Evolutionary conservation across 2,888 invertebrate genomes (phyloP), one percentile per base, ranked within the genome.

Genomic region (Coleophora flavipennella): DNA sequence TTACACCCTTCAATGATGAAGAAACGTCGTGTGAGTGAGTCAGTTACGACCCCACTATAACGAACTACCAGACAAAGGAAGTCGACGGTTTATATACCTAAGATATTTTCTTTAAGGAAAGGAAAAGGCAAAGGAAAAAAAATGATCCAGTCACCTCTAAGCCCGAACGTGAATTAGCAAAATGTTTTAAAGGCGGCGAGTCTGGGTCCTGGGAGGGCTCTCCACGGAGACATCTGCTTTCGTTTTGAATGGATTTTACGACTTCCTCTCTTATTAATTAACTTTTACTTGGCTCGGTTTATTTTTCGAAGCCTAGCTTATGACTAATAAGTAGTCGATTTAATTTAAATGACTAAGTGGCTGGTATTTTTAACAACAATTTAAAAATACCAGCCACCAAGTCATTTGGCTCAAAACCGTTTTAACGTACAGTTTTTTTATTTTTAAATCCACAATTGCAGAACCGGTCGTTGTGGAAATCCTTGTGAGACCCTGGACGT

Each of bases 21-120:
- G 74, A 76, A 79, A 73, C 72, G 72, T 73, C 70, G 67, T 71
- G 67, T 66, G 73, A 72, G n/a, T n/a, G n/a, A n/a, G 63, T 70
- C 67, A 65, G 65, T 70, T 71, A 68, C 25, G 53, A 6, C 20
- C 20, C n/a, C n/a, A n/a, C n/a, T n/a, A n/a, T n/a, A n/a, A n/a
- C n/a, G n/a, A n/a, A n/a, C n/a, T n/a, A n/a, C n/a, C n/a, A n/a
- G n/a, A n/a, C n/a, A n/a, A n/a, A n/a, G n/a, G n/a, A n/a, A n/a
- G n/a, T n/a, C n/a, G n/a, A n/a, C n/a, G n/a, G n/a, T n/a, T n/a
- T n/a, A n/a, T n/a, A n/a, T n/a, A n/a, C n/a, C n/a, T n/a, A n/a
- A n/a, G n/a, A n/a, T n/a, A n/a, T 53, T 49, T 49, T 45, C 20
- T 50, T 48, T 50, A 46, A n/a, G n/a, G n/a, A n/a, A n/a, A n/a